These are phyloP conservation scores for Propithecus deckenii DNA, from an alignment of 2,797 vertebrate genomes.

Conservation along the genomic window DNA sequence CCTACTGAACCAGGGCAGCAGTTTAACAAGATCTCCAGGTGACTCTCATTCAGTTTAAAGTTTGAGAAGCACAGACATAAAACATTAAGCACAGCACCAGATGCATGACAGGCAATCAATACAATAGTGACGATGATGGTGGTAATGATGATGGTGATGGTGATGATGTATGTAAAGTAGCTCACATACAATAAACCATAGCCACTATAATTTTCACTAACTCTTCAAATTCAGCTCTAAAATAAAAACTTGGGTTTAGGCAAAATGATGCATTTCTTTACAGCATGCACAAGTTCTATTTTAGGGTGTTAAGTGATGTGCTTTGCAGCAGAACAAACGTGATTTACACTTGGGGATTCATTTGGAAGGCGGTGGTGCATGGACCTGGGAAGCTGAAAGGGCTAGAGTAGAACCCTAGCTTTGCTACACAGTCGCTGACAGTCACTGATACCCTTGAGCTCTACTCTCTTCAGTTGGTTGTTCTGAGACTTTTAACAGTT, in stretches of 20 bases:
- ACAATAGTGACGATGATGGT: background rate
- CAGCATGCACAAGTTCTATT: background rate
- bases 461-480: background rate
- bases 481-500: background rate
- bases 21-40: background rate
- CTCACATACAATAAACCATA: background rate
- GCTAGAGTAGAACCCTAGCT: background rate
- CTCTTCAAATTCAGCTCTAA: constrained; percentile 21
- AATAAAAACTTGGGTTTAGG: background rate
- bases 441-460: background rate
- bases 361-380: background rate
- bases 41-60: background rate
- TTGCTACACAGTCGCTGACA: background rate
- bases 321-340: background rate
- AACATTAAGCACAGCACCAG: background rate
- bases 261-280: background rate
- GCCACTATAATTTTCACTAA: constrained; percentile 24
- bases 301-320: background rate
- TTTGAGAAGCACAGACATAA: background rate
- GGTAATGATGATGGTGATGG: background rate
- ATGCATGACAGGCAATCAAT: background rate
- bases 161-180: background rate
- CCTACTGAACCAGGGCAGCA: background rate
- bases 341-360: background rate
- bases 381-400: background rate